Percentiles rank a stretch among this genome's conserved stretches.
Evolutionary conservation across 2,888 invertebrate genomes (phyloP).

Genomic region (Sylvicola fuscatus): DNA sequence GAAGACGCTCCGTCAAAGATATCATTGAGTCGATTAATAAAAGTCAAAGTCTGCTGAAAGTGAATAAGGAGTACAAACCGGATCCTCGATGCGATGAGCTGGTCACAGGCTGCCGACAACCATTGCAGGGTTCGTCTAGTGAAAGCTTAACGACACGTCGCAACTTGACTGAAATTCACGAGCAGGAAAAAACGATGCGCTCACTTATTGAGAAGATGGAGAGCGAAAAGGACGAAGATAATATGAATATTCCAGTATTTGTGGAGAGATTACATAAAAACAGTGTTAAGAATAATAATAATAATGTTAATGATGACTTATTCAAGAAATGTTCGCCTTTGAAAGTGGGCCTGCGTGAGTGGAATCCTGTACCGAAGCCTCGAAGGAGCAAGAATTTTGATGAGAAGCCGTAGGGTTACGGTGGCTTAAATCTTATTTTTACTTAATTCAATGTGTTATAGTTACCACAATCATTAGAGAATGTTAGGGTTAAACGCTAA

Average conservation of each 20-base stretch:
- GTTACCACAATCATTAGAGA: no score
- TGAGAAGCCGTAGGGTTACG: no score
- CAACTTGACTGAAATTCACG: slow-evolving; percentile 8
- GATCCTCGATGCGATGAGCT: slow-evolving; percentile 5
- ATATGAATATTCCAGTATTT: slow-evolving; percentile 4
- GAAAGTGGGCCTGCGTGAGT: slow-evolving; percentile 16
- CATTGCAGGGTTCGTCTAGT: slow-evolving; percentile 1
- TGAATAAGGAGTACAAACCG: slow-evolving; percentile 11
- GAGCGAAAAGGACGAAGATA: slow-evolving; percentile 6
- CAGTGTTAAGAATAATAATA: slow-evolving; percentile 5
- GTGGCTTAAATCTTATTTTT: no score
- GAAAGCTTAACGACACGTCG: slow-evolving; percentile 2
- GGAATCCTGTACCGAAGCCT: slow-evolving; percentile 25
- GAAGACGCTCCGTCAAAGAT: slow-evolving; percentile 11
- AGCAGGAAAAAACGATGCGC: slow-evolving; percentile 11
- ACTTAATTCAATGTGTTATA: no score
- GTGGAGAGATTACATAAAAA: slow-evolving; percentile 5
- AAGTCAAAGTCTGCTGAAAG: slow-evolving; percentile 19
- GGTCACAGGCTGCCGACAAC: no score
- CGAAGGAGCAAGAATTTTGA: slow-evolving; percentile 17
- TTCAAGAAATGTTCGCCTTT: slow-evolving; percentile 17
- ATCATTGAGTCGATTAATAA: slow-evolving; percentile 25
- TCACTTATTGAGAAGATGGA: slow-evolving; percentile 11
- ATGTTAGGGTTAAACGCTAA: no score
- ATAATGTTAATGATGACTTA: slow-evolving; percentile 9